Conservation (phyloP, 2,888 invertebrate genomes). For the Acanthosepion esculentum region DNA sequence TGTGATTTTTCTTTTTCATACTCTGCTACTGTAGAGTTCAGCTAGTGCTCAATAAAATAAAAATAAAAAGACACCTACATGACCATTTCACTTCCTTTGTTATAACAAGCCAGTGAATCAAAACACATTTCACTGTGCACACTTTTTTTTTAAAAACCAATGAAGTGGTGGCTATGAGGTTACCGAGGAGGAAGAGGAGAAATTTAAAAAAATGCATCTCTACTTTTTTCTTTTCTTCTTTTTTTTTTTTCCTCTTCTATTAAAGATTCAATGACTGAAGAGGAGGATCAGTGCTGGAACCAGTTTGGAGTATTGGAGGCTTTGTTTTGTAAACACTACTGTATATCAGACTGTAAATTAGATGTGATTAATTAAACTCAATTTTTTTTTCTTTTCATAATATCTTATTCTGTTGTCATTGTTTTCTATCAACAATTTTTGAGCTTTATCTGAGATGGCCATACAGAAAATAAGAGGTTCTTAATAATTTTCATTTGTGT, state of each 20-base stretch:
- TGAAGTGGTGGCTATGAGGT: slow-evolving; percentile 16
- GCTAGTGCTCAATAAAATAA: background rate
- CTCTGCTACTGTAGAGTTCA: background rate
- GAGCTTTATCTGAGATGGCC: too few species aligned
- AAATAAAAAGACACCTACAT: background rate
- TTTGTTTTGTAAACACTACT: slow-evolving; percentile 39
- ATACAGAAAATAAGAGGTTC: too few species aligned
- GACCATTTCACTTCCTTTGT: background rate
- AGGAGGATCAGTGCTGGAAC: slow-evolving; percentile 9
- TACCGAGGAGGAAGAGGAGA: background rate
- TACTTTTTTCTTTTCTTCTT: background rate
- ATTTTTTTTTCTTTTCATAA: slow-evolving; percentile 1
- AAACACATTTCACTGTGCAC: too few species aligned
- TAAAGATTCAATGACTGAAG: background rate
- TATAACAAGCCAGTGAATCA: background rate
- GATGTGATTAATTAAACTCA: slow-evolving; percentile 41
- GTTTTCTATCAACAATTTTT: slow-evolving; percentile 33
- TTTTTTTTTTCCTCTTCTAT: background rate
- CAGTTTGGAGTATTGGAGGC: slow-evolving; percentile 33
- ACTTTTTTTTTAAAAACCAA: too few species aligned
- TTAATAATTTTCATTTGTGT: too few species aligned
- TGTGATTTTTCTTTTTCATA: background rate
- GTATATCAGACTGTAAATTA: slow-evolving; percentile 44
- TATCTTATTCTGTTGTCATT: background rate
- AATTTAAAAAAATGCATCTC: background rate